Evolutionary conservation across 2,888 invertebrate genomes (phyloP), one percentile per base, ranked within the genome.

Genomic region (Subacronicta megacephala): DNA sequence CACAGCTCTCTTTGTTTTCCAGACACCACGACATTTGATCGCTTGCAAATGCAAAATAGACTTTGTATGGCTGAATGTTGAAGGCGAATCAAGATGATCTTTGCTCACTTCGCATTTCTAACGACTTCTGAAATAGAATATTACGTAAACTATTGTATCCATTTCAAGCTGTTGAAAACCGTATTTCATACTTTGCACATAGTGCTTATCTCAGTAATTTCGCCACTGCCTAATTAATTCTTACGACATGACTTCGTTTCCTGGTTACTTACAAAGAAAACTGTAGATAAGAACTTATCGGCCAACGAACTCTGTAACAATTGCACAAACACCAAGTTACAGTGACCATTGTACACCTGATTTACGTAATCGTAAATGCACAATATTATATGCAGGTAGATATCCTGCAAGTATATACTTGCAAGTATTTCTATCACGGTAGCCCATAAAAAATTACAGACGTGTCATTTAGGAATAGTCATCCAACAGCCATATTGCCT

Each of bases 211-310:
- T 70, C 43, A 74, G 58, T 64, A 49, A 80, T 81, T 84, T 84
- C 67, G 80, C 79, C 61, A 78, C 61, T 64, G 58, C 72, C 78
- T 84, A 87, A 88, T 89, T 89, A 86, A 85, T 87, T 84, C 80
- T 85, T 83, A 78, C 81, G 79, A 77, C 77, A 81, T 60, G 78
- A 71, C 81, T 84, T 80, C 66, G 75, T 89, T 89, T 83, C 77
- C 79, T 78, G 74, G 72, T 79, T 31, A 31, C 31, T 29, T 81
- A 83, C 77, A 87, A 90, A 89, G 88, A 90, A 89, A 83, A 79
- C 81, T 86, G n/a, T n/a, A n/a, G 92, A 92, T 92, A 93, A 90
- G 87, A 78, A 70, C 62, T 81, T 91, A 92, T 93, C 92, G 90
- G 87, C 52, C 90, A 88, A 79, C 72, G 90, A 91, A 88, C 91